phyloP scores from a whole-genome alignment of 2,888 invertebrate species.

The Agrochola circellaris region DNA sequence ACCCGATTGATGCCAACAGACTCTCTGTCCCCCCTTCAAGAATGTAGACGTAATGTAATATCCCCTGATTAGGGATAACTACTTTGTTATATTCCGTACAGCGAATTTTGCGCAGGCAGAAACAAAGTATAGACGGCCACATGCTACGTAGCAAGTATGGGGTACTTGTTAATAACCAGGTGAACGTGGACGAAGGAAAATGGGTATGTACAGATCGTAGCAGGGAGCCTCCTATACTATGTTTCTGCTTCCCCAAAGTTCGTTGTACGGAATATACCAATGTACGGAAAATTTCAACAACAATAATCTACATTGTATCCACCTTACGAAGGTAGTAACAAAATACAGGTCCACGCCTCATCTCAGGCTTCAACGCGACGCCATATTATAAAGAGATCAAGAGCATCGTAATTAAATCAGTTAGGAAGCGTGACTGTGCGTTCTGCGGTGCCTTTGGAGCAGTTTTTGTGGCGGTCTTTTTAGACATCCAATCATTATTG shows the following conservation, averaged over 20 bases:
- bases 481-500: slow-evolving; percentile 58
- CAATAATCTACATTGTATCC: slow-evolving; percentile 4
- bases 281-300: background rate
- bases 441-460: slow-evolving; percentile 38
- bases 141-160: background rate
- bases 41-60: background rate
- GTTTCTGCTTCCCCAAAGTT: too few relatives aligned
- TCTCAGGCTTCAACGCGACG: slow-evolving; percentile 42
- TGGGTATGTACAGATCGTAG: too few relatives aligned
- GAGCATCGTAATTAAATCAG: slow-evolving; percentile 67
- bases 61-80: too few relatives aligned
- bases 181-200: too few relatives aligned
- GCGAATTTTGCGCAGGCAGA: background rate
- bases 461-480: slow-evolving; percentile 53
- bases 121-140: background rate
- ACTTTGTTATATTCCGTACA: background rate
- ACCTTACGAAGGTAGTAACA: slow-evolving; percentile 6
- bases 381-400: slow-evolving; percentile 68
- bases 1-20: background rate
- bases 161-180: too few relatives aligned
- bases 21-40: background rate
- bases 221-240: too few relatives aligned
- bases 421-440: slow-evolving; percentile 63
- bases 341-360: slow-evolving; percentile 25
- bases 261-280: too few relatives aligned